phyloP scores from a whole-genome alignment of 2,113 vertebrate genomes.

The Osmerus mordax region DNA sequence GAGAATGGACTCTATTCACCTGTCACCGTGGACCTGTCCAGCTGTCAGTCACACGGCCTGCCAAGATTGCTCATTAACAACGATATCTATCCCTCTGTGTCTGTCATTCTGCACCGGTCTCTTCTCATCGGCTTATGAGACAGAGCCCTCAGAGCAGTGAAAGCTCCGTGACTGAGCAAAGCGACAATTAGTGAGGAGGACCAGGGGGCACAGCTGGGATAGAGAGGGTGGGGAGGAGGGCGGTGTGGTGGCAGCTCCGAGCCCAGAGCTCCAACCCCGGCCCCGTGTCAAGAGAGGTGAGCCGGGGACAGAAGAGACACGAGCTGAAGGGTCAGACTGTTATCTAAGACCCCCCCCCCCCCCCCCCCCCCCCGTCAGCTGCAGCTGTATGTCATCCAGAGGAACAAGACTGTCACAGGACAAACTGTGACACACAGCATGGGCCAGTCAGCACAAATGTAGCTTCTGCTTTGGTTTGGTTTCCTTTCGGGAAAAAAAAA shows the following conservation, averaged over 20 bases:
- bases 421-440: slow-evolving; percentile 16
- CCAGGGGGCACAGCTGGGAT: too few relatives aligned
- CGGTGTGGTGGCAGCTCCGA: background rate
- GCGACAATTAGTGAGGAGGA: background rate
- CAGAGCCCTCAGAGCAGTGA: background rate
- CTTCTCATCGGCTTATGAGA: background rate
- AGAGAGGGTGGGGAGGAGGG: background rate
- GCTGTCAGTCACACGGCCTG: slow-evolving; percentile 27
- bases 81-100: slow-evolving; percentile 15
- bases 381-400: slow-evolving; percentile 52
- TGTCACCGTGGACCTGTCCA: slow-evolving; percentile 29
- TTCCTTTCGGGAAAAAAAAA: slow-evolving; percentile 1
- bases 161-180: background rate
- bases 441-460: slow-evolving; percentile 53
- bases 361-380: slow-evolving; percentile 40
- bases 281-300: background rate
- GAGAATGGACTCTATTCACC: background rate
- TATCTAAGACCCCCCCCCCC: background rate
- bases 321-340: slow-evolving; percentile 46
- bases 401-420: slow-evolving; percentile 35
- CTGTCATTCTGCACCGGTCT: slow-evolving; percentile 7
- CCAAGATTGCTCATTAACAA: slow-evolving; percentile 2
- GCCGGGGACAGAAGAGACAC: background rate
- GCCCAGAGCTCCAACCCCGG: background rate
- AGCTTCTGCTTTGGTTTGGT: slow-evolving; percentile 13